Percentiles rank a stretch among this genome's conserved stretches.
These are phyloP conservation scores for Hippocampus abdominalis DNA, from an alignment of 2,113 vertebrate species.

Conservation along the genomic window DNA sequence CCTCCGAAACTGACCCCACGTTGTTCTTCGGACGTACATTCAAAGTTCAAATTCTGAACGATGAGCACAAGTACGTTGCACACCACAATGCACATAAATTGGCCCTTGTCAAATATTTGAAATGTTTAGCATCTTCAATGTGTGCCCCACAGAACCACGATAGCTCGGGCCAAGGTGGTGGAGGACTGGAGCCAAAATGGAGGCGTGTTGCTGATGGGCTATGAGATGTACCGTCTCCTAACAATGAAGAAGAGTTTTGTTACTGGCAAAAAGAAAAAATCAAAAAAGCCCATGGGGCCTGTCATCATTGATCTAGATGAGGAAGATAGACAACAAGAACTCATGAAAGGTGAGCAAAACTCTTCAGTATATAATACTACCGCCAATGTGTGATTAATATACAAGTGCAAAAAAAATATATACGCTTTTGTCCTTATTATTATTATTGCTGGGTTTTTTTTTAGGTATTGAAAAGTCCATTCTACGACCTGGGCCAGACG, in stretches of 20 bases:
- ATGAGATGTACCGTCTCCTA: slow-evolving; percentile 97
- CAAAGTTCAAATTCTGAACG: slow-evolving; percentile 93
- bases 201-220: slow-evolving; percentile 95
- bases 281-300: slow-evolving; percentile 91
- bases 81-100: neutral
- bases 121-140: slow-evolving; percentile 2
- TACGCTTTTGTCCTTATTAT: neutral
- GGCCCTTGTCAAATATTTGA: neutral
- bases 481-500: slow-evolving; percentile 89
- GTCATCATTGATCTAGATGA: slow-evolving; percentile 98
- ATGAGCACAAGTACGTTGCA: slow-evolving; percentile 91
- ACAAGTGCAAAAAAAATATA: neutral
- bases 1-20: slow-evolving; percentile 80
- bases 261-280: slow-evolving; percentile 92
- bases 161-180: slow-evolving; percentile 92
- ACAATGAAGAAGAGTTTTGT: slow-evolving; percentile 97
- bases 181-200: slow-evolving; percentile 90
- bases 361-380: neutral
- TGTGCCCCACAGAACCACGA: slow-evolving; percentile 77
- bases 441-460: neutral
- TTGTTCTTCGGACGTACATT: slow-evolving; percentile 81
- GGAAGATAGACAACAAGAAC: slow-evolving; percentile 94
- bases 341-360: slow-evolving; percentile 83
- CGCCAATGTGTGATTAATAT: neutral
- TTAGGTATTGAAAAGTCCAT: slow-evolving; percentile 92